These are phyloP conservation scores for Platichthys stellatus DNA, from an alignment of 2,113 vertebrate species.

Conservation along the genomic window DNA sequence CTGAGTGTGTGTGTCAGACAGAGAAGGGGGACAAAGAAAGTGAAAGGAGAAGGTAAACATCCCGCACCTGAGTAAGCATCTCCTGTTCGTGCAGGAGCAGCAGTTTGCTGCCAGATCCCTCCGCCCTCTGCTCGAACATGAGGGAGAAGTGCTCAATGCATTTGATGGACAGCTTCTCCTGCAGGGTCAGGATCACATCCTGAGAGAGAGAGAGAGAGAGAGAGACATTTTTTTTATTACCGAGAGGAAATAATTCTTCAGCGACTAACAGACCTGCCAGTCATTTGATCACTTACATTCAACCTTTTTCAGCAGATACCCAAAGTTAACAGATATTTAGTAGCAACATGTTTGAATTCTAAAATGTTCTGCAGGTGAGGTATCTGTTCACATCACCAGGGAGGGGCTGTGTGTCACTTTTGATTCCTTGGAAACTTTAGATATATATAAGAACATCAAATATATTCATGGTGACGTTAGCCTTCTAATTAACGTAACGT, in stretches of 20 bases:
- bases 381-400: no score
- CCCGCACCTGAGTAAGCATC: constrained; percentile 92
- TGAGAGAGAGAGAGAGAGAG: not conserved
- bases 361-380: no score
- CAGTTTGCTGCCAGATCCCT: constrained; percentile 88
- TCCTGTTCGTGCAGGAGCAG: constrained; percentile 97
- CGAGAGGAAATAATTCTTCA: not conserved
- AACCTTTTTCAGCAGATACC: no score
- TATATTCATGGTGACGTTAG: no score
- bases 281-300: no score
- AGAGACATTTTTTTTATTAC: not conserved
- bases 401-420: no score
- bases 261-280: no score
- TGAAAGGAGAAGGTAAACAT: constrained; percentile 1
- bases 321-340: no score
- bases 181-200: constrained; percentile 97
- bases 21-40: constrained; percentile 6
- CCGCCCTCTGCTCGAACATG: constrained; percentile 91
- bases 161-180: constrained; percentile 98
- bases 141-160: constrained; percentile 98
- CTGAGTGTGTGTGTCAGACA: not conserved
- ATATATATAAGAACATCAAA: no score
- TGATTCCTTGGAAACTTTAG: no score
- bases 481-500: no score
- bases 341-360: no score